Base-by-base conservation (phyloP, 2,113 vertebrate genomes). In the Calypte anna region DNA sequence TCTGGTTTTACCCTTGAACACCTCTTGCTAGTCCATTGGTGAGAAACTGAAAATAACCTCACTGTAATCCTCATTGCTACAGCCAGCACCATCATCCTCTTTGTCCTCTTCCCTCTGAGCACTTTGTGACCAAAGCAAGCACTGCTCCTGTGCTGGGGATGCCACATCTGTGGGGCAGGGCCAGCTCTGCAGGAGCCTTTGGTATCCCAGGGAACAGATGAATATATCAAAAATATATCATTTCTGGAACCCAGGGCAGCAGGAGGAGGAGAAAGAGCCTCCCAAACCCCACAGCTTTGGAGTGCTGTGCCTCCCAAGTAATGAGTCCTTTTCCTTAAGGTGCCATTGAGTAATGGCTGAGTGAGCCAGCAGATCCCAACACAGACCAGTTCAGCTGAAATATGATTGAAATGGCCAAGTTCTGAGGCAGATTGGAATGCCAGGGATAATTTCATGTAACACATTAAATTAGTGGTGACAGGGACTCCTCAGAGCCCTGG, bases 401-500 rank as follows among this genome's bases (percentile, higher is more conserved):
- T 51, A 64, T 28, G 64, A 30, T 24, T 46, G 92, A 73, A 86
- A 62, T 13, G 75, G 79, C 80, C 38, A 22, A 40, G 69, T 93
- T 82, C 70, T 73, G 75, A 94, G 68, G 72, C 82, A 93, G 83
- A 59, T 63, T 51, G 18, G 61, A 86, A 28, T 53, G 64, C 33
- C 87, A 88, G 70, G 23, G 88, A 86, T 72, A 88, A 88, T 91
- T 94, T 88, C 84, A 51, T 40, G 51, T 33, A 43, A 24, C 78
- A 66, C 82, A 44, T 86, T 54, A 66, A 86, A 94, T 88, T 82
- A 74, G 86, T 53, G 86, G 77, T 70, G 91, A 72, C 93, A 83
- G 93, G 0, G 3, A 59, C 79, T 91, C 93, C 91, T 89, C 13
- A 10, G 93, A 94, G 91, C 84, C n/a, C 73, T 78, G 81, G 84